Evolutionary conservation across 2,797 vertebrate species (phyloP).

Genomic region (Gambusia yucatana): DNA sequence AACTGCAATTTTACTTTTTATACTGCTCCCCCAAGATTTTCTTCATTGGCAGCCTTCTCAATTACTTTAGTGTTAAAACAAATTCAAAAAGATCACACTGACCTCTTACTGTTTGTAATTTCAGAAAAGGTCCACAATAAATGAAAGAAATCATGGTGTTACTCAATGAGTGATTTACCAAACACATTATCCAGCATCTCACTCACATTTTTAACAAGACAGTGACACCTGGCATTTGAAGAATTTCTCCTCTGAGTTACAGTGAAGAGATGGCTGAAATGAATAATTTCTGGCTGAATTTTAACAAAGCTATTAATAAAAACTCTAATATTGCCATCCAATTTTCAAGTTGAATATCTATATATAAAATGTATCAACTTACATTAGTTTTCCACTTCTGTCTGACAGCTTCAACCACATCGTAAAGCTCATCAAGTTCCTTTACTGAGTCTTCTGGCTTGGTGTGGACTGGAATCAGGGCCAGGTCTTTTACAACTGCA

Average conservation of each 20-base stretch:
- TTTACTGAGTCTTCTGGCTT: conserved; percentile 69
- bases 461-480: conserved; percentile 79
- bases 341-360: background rate
- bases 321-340: background rate
- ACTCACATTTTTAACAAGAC: background rate
- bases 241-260: background rate
- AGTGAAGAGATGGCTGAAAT: background rate
- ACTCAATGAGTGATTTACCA: background rate
- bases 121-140: background rate
- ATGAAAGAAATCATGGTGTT: background rate
- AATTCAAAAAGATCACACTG: background rate
- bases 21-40: background rate
- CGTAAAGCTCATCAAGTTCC: conserved; percentile 79
- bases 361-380: conserved; percentile 18
- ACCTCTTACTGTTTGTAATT: background rate
- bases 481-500: conserved; percentile 71
- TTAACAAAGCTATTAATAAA: background rate
- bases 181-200: background rate
- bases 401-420: conserved; percentile 64
- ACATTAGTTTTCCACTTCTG: conserved; percentile 67
- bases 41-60: background rate
- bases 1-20: background rate
- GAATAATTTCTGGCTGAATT: background rate
- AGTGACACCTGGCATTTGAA: background rate
- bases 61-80: background rate